Percentiles rank a stretch among this genome's conserved stretches.
Evolutionary conservation across 64 coral and sea anemone genomes (phyloP).

Genomic region (Stylophora pistillata): DNA sequence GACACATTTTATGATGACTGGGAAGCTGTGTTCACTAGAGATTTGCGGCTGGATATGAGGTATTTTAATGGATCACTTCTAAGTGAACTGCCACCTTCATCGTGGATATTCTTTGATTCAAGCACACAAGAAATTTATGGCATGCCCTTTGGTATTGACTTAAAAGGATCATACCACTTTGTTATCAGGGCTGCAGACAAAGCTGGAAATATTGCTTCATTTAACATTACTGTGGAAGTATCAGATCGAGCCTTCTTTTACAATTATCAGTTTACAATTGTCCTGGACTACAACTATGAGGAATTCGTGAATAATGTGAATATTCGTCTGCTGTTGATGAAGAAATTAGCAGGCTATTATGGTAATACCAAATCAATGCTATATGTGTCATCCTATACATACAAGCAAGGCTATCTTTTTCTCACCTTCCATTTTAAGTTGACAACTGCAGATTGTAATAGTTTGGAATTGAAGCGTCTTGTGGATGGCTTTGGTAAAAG

Average conservation of each 20-base stretch:
- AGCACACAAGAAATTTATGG: constrained; percentile 69
- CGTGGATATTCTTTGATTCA: constrained; percentile 67
- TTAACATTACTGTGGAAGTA: constrained; percentile 46
- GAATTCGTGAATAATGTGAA: constrained; percentile 56
- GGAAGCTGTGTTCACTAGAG: constrained; percentile 63
- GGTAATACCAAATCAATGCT: constrained; percentile 16
- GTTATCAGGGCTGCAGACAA: constrained; percentile 64
- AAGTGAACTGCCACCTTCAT: constrained; percentile 12
- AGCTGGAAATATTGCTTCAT: neutral
- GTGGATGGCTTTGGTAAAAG: constrained; percentile 47
- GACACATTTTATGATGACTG: constrained; percentile 61
- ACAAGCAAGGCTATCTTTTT: constrained; percentile 10
- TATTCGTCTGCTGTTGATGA: constrained; percentile 44
- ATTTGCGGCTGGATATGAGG: constrained; percentile 57
- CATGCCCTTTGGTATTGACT: constrained; percentile 1
- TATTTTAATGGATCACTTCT: neutral
- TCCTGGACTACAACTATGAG: constrained; percentile 31
- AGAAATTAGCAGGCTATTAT: constrained; percentile 45
- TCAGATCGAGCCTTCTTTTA: neutral
- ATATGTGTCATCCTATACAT: constrained; percentile 23
- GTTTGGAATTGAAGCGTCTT: neutral
- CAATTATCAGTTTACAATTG: constrained; percentile 61
- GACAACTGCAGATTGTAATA: constrained; percentile 28
- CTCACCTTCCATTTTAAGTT: constrained; percentile 63
- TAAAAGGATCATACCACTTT: constrained; percentile 22